These are phyloP conservation scores for Hemistola chrysoprasaria DNA, from an alignment of 2,888 invertebrate genomes.

Conservation along the genomic window DNA sequence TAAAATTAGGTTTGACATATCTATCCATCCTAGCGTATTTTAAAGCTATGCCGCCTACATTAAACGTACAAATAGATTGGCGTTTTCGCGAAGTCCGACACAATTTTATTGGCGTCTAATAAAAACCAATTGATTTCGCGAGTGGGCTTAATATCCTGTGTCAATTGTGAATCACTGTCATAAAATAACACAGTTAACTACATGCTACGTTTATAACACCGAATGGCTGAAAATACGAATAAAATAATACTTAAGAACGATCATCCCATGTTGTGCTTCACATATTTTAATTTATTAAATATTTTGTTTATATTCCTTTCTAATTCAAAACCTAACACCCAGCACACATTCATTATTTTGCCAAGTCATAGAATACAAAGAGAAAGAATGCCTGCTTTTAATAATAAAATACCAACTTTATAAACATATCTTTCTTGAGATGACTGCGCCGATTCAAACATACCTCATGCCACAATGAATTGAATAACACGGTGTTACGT, in stretches of 20 bases:
- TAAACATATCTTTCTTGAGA: slow-evolving; percentile 38
- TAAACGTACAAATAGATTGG: slow-evolving; percentile 11
- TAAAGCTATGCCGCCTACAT: slow-evolving; percentile 22
- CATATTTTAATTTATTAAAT: too few species aligned
- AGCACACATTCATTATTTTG: too few species aligned
- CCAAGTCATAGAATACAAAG: too few species aligned
- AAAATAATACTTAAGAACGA: too few species aligned
- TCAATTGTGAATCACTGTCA: slow-evolving; percentile 30
- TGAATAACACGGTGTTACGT: slow-evolving; percentile 49
- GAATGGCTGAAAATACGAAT: slow-evolving; percentile 1
- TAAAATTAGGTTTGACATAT: not conserved
- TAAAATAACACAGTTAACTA: slow-evolving; percentile 27
- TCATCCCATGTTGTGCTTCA: too few species aligned
- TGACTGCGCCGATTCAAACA: slow-evolving; percentile 37
- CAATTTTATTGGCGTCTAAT: slow-evolving; percentile 25
- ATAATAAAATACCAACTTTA: slow-evolving; percentile 20
- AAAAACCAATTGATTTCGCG: slow-evolving; percentile 28
- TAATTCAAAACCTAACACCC: too few species aligned
- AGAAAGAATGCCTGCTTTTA: slow-evolving; percentile 12
- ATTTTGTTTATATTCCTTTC: too few species aligned
- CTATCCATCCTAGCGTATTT: slow-evolving; percentile 6
- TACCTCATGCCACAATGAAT: slow-evolving; percentile 42
- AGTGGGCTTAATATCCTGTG: slow-evolving; percentile 30
- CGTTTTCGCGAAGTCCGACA: slow-evolving; percentile 23
- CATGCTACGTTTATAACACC: slow-evolving; percentile 25